Percentiles rank a stretch among this genome's conserved stretches.
Conservation (phyloP, 2,113 vertebrate species). For the Thamnaconus septentrionalis region DNA sequence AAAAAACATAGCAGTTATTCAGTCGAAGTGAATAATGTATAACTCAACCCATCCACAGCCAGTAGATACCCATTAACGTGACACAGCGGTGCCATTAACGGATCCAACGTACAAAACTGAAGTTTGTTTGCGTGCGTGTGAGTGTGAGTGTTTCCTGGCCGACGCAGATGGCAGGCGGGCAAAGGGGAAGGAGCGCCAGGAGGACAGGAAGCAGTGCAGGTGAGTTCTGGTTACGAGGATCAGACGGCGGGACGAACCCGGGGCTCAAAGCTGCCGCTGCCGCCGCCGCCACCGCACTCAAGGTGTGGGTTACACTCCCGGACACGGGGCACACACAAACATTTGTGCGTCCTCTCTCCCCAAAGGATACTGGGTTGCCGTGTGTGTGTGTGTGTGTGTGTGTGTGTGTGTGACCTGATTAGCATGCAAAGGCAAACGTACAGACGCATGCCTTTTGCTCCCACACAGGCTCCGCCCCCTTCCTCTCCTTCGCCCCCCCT, state of each 20-base stretch:
- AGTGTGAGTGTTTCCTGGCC: slow-evolving; percentile 40
- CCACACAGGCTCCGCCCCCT: slow-evolving; percentile 2
- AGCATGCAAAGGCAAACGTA: slow-evolving; percentile 15
- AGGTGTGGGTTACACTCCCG: slow-evolving; percentile 66
- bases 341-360: slow-evolving; percentile 18
- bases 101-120: slow-evolving; percentile 47
- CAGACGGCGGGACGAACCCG: slow-evolving; percentile 46
- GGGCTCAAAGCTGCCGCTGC: slow-evolving; percentile 57
- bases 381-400: background rate
- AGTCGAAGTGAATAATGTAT: too few relatives aligned
- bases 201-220: slow-evolving; percentile 67
- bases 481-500: too few relatives aligned
- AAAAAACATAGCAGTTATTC: too few relatives aligned
- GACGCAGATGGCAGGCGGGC: slow-evolving; percentile 69
- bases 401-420: slow-evolving; percentile 10
- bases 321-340: slow-evolving; percentile 44
- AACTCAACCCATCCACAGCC: too few relatives aligned
- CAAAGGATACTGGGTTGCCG: slow-evolving; percentile 13
- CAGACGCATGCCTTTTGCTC: slow-evolving; percentile 15
- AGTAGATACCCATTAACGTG: background rate
- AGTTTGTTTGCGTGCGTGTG: slow-evolving; percentile 11
- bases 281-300: slow-evolving; percentile 38
- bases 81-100: slow-evolving; percentile 35
- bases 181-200: slow-evolving; percentile 48
- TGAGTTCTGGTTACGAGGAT: slow-evolving; percentile 71